Evolutionary conservation across 2,797 vertebrate genomes (phyloP), one percentile per base, ranked within the genome.

Genomic region (Microtus obscurus): DNA sequence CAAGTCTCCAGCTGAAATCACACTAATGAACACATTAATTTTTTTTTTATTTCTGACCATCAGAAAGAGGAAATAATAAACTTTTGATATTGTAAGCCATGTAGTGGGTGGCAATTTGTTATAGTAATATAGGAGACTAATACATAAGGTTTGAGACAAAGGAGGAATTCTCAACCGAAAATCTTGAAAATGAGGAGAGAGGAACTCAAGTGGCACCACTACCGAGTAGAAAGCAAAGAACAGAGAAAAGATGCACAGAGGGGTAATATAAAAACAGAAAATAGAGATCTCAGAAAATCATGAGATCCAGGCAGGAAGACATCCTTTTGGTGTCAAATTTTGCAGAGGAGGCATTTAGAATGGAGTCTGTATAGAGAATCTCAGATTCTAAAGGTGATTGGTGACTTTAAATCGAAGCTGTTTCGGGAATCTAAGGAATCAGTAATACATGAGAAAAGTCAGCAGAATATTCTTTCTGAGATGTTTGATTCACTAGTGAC

Each of bases 361-460:
- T 67, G 59, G 45, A 92, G 74, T 25, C 31, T 67, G 23, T 78
- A 93, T 76, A 87, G 43, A 91, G 37, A 71, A 67, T 37, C 53
- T 74, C 86, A 87, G 78, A 87, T 76, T 93, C 78, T 77, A 40
- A 56, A 86, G 83, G 76, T 74, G 80, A 48, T 10, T 40, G 73
- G 29, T 85, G 67, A 81, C 77, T 89, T 43, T 51, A 61, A 69
- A 56, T 16, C 19, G 45, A 73, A 92, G 14, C 27, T 56, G 13
- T 85, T 90, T 85, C 65, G 73, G n/a, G 25, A 59, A 93, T 59
- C 74, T 71, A 82, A 93, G 65, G 67, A 93, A 53, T 69, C 91
- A 61, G 21, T 40, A 43, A 21, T 16, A 25, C 5, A 14, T 34
- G 37, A 31, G 34, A 83, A 89, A 94, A 45, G 21, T 61, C 61